Evolutionary conservation across 2,888 invertebrate genomes (phyloP), one percentile per base, ranked within the genome.

Genomic region (Lasioglossum lativentre): DNA sequence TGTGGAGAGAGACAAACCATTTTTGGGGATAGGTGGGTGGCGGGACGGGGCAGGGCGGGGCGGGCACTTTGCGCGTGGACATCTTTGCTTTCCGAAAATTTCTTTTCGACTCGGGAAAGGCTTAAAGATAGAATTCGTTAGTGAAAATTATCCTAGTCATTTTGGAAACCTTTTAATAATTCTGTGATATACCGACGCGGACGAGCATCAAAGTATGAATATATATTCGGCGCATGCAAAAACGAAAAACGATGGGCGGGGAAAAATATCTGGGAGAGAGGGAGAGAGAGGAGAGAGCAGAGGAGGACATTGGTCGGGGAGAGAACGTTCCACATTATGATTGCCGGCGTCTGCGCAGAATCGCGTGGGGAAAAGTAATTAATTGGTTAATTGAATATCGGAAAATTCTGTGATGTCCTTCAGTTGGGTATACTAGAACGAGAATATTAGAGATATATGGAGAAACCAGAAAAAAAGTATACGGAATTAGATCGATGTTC

Each of bases 341-440:
- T 91, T 88, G 87, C 84, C 88, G 84, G 87, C 90, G 92, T 87
- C 85, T 83, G 75, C 81, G 83, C 86, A 85, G 88, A 81, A 66
- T 78, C 80, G 75, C 83, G 66, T 23, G 68, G 19, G 68, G 12
- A 78, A 79, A 83, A 73, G 78, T 82, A 89, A 86, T 82, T 91
- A 92, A 94, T 95, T 93, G 93, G 92, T 92, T 93, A 93, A 92
- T 92, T 90, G 38, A 90, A 92, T 93, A 93, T 93, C 93, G 93
- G 93, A 91, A 94, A 95, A 94, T 95, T 95, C 95, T 95, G 95
- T 95, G 95, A 95, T 95, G 95, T 94, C 92, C 93, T 95, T 95
- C 93, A 93, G 93, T 95, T 94, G 93, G 72, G 91, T 92, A 92
- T 93, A 93, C 91, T 93, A 92, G 87, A 90, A 83, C 89, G 89